Base-by-base conservation (phyloP, 2,888 invertebrate genomes). In the Pollenia angustigena region DNA sequence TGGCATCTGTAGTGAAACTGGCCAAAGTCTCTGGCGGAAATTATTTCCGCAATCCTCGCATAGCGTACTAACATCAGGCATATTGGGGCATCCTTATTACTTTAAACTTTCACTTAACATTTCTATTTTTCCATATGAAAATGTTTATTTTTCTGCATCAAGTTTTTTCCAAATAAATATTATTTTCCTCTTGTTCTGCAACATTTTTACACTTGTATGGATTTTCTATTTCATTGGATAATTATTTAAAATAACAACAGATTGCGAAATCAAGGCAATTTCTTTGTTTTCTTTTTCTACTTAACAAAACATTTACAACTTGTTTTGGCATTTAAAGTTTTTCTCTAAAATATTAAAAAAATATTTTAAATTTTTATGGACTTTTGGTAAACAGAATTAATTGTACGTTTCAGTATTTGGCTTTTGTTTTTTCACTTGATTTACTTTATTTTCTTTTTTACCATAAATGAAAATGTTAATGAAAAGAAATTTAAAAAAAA, bases 341-440 rank as follows among this genome's bases (percentile, higher is more conserved):
- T 50, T 62, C 23, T n/a, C 11, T 4, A 60, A 12, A 32, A 32
- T 32, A 32, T 32, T 6, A 72, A 58, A 72, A 32, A 23, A 72
- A 58, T 58, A 32, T 42, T 32, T 52, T 23, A 18, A 76, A 54
- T 46, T 66, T 64, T 52, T 66, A 76, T 64, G 64, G 64, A 42
- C 52, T 44, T 23, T 76, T 52, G 18, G 14, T 14, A 62, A 16
- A 46, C 8, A 75, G 50, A 42, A 40, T 50, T 14, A 23, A 23
- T 52, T 76, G 52, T 76, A n/a, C 4, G 10, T 68, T 50, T 50
- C 32, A 10, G 4, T 42, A 9, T 18, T 72, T 56, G 23, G 11
- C 10, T 44, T 54, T 54, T 32, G 18, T 42, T 18, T 74, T 50
- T 64, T 44, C 54, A 66, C 52, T 64, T 76, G 64, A 76, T 76